Evolutionary conservation across 2,888 invertebrate genomes (phyloP), one percentile per base, ranked within the genome.

Genomic region (Chydorus sphaericus): DNA sequence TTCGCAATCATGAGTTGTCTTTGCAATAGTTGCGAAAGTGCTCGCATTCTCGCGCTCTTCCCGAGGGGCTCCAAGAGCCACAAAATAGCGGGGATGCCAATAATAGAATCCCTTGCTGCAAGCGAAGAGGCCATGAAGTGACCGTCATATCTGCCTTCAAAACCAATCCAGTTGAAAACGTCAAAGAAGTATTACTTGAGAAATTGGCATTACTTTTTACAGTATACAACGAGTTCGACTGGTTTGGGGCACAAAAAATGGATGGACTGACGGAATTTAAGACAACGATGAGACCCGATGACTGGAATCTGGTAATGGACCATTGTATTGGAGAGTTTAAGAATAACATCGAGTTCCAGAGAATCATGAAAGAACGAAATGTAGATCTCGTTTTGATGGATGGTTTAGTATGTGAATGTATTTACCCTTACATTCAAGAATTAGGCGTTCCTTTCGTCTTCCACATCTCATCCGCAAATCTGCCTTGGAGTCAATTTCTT

Each of bases 141-240:
- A 52, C 52, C 37, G 36, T 52, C 2, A 23, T 52, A 7, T 20
- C 52, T 10, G 18, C 26, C 4, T 52, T 18, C 10, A 44, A 44
- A 44, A 44, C 26, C 1, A 23, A 36, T 14, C 33, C 7, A 11
- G 6, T 52, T 6, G 4, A 20, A 3, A 37, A 36, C 36, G 37
- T 20, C 8, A 31, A 1, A 20, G 37, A 52, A 36, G n/a, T 52
- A n/a, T 3, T 44, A 10, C 44, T 44, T 11, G 23, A 8, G 2
- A 4, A 14, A 11, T 3, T 44, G n/a, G 26, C 44, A 28, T 10
- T 26, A 23, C 1, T 44, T 6, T 23, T 26, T 4, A 14, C 3
- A 4, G 14, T 14, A 33, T 33, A 10, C 87, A 85, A 86, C 88
- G 26, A 44, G 10, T 14, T 44, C 44, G 44, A 44, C n/a, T n/a